Evolutionary conservation across 2,888 invertebrate species (phyloP).

Genomic region (Torymus tubicola): DNA sequence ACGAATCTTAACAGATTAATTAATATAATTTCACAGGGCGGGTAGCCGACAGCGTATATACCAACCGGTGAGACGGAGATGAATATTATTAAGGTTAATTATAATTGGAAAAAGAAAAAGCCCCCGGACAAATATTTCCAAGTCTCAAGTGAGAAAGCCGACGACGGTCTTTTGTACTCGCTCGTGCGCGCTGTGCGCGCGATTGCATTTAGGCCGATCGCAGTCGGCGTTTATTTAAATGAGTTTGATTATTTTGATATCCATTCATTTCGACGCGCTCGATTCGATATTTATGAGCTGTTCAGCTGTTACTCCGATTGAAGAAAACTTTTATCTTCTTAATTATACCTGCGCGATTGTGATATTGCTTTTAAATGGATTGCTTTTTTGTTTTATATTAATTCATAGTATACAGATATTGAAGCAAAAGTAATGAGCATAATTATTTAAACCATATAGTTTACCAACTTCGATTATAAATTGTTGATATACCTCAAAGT

Average conservation of each 20-base stretch:
- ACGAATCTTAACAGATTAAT: conserved; percentile 66
- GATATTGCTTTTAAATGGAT: too few relatives aligned
- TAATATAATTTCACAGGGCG: conserved; percentile 67
- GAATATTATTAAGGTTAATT: conserved; percentile 73
- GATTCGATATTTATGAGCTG: conserved; percentile 24
- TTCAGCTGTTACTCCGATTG: too few relatives aligned
- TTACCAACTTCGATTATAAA: too few relatives aligned
- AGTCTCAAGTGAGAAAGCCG: conserved; percentile 55
- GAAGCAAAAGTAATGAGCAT: too few relatives aligned
- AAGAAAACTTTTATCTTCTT: too few relatives aligned
- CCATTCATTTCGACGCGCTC: conserved; percentile 9
- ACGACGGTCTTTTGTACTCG: not conserved
- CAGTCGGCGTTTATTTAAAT: conserved; percentile 57
- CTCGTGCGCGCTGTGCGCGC: not conserved
- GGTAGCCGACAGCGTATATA: conserved; percentile 21
- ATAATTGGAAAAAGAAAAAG: conserved; percentile 67
- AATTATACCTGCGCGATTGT: too few relatives aligned
- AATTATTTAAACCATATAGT: too few relatives aligned
- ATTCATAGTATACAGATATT: too few relatives aligned
- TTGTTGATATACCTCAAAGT: too few relatives aligned
- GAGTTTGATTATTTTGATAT: conserved; percentile 45
- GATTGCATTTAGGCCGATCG: conserved; percentile 24
- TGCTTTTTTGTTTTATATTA: too few relatives aligned
- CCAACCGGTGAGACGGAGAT: conserved; percentile 60
- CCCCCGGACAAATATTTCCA: conserved; percentile 68